Percentiles rank a stretch among this genome's conserved stretches.
Conservation (phyloP, 2,888 invertebrate species). For the Junonia oenone region DNA sequence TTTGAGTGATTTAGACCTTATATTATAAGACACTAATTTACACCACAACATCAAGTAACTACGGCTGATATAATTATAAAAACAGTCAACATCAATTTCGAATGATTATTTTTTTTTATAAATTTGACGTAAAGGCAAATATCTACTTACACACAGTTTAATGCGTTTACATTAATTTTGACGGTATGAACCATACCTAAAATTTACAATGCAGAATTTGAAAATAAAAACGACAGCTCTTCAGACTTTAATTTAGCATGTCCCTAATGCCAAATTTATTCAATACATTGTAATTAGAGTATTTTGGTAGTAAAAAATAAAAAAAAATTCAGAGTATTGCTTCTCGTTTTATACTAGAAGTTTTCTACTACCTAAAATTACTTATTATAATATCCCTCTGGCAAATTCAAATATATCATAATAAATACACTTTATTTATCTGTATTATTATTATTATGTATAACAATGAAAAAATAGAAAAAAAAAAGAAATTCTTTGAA, state of each 20-base stretch:
- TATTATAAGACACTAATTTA: constrained; percentile 77
- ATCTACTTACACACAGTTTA: constrained; percentile 70
- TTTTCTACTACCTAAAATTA: constrained; percentile 73
- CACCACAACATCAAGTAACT: constrained; percentile 81
- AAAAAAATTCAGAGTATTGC: constrained; percentile 76
- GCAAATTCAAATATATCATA: constrained; percentile 47
- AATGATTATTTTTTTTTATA: constrained; percentile 71
- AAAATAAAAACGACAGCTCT: constrained; percentile 17
- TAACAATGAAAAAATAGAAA: constrained; percentile 37
- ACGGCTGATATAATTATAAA: constrained; percentile 78
- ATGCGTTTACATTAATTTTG: constrained; percentile 50
- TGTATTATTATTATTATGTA: constrained; percentile 20
- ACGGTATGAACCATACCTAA: constrained; percentile 33
- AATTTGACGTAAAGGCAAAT: constrained; percentile 74
- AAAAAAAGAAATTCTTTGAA: constrained; percentile 18
- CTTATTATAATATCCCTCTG: constrained; percentile 69
- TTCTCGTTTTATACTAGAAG: constrained; percentile 73
- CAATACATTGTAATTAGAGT: constrained; percentile 54
- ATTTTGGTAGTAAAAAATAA: constrained; percentile 70
- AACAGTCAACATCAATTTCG: constrained; percentile 81
- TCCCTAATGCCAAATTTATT: constrained; percentile 24
- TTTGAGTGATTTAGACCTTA: constrained; percentile 64
- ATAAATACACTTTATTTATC: constrained; percentile 30
- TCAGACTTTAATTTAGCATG: constrained; percentile 34
- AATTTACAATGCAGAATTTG: constrained; percentile 12